Evolutionary conservation across 1,140 invertebrate genomes (phyloP).

Genomic region (Melanaphis sacchari): DNA sequence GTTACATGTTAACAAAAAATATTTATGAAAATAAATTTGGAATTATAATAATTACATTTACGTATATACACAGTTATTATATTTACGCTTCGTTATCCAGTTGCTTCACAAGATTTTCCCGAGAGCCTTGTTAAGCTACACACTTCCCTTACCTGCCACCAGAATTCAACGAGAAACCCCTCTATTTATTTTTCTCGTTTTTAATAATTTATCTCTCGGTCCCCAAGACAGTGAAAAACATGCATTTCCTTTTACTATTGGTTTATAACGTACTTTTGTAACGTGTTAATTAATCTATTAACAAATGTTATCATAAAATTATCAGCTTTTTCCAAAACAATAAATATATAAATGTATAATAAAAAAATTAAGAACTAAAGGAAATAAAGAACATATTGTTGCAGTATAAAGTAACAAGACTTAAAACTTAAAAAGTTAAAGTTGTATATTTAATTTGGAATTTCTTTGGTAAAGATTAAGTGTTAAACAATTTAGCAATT

Average conservation of each 20-base stretch:
- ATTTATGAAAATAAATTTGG: constrained; percentile 46
- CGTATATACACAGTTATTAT: constrained; percentile 50
- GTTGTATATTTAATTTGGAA: neutral
- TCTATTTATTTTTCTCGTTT: constrained; percentile 56
- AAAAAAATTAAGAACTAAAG: neutral
- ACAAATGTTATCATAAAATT: neutral
- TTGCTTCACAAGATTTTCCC: constrained; percentile 50
- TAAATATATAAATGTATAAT: neutral
- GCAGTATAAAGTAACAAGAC: neutral
- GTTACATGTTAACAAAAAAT: constrained; percentile 33
- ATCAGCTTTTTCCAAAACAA: neutral
- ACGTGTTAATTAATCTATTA: constrained; percentile 15
- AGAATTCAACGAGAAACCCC: constrained; percentile 20
- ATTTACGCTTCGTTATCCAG: constrained; percentile 57
- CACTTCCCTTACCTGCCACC: neutral
- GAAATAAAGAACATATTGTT: neutral
- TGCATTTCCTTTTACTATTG: neutral
- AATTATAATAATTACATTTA: constrained; percentile 49
- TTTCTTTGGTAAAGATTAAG: neutral
- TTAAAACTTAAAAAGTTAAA: neutral
- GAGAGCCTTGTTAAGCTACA: constrained; percentile 50
- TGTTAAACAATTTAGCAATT: neutral
- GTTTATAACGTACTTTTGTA: neutral
- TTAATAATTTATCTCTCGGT: constrained; percentile 45
- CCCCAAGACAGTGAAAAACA: constrained; percentile 18